These are phyloP conservation scores for Microctenopoma lineatum DNA, from an alignment of 2,797 vertebrate species.

Conservation along the genomic window DNA sequence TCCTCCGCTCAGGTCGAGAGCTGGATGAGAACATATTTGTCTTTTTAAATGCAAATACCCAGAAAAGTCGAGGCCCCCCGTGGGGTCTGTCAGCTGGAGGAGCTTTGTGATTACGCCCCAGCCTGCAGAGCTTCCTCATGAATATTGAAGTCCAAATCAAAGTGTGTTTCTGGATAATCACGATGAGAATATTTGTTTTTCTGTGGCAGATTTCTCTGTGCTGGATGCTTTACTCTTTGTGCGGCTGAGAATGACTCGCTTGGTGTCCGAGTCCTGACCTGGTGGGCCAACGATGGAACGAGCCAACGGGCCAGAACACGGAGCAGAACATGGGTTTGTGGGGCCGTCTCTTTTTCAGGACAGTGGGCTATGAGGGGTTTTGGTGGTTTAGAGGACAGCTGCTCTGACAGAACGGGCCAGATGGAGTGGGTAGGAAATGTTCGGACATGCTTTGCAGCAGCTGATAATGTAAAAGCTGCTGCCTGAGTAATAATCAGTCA, in stretches of 20 bases:
- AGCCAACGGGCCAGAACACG: conserved; percentile 20
- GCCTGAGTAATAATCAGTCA: conserved; percentile 13
- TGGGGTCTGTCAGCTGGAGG: conserved; percentile 11
- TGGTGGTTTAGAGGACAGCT: conserved; percentile 39
- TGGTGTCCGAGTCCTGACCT: background rate
- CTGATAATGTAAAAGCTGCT: conserved; percentile 20
- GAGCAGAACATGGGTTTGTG: conserved; percentile 35
- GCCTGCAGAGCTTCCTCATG: conserved; percentile 15
- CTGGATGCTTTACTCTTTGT: background rate
- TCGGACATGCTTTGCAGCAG: conserved; percentile 11
- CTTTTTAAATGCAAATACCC: conserved; percentile 18
- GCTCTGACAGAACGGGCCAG: conserved; percentile 28
- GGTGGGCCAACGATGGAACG: background rate
- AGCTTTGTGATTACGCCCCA: conserved; percentile 18
- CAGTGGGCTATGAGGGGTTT: conserved; percentile 31
- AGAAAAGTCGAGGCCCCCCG: conserved; percentile 5
- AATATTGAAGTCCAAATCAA: conserved; percentile 36
- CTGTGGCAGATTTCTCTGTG: background rate
- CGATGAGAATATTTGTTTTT: conserved; percentile 5
- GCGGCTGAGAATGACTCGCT: no score
- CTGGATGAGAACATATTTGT: conserved; percentile 11
- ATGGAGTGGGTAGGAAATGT: conserved; percentile 14
- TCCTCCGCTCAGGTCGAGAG: no score
- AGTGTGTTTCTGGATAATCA: conserved; percentile 11
- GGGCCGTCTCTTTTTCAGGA: conserved; percentile 41